phyloP scores from a whole-genome alignment of 2,888 invertebrate genomes.

The Watsonalla binaria region DNA sequence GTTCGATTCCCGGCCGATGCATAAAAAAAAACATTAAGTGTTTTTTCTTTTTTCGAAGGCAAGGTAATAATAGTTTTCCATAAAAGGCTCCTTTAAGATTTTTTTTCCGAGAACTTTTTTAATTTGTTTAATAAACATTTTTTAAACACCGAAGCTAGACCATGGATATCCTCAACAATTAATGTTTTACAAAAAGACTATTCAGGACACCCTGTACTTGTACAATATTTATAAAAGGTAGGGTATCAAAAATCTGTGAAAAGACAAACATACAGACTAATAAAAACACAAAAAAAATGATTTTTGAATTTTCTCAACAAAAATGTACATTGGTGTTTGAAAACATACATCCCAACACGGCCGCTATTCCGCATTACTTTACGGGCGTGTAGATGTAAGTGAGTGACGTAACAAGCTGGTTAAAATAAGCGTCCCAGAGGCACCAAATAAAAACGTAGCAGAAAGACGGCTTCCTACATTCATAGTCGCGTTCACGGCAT shows the following conservation, averaged over 20 bases:
- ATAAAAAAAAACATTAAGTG: constrained; percentile 6
- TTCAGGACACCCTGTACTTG: not conserved
- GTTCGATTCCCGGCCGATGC: constrained; percentile 72
- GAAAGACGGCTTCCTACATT: too few species aligned
- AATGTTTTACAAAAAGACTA: too few species aligned
- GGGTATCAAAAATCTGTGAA: too few species aligned
- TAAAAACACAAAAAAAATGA: not conserved
- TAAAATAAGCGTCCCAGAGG: constrained; percentile 27
- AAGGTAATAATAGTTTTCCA: not conserved
- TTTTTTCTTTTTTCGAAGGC: constrained; percentile 11
- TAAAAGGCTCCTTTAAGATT: too few species aligned
- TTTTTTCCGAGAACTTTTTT: too few species aligned
- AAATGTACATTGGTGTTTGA: not conserved
- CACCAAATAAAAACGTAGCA: too few species aligned
- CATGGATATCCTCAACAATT: too few species aligned
- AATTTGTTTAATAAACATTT: too few species aligned
- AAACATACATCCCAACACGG: not conserved
- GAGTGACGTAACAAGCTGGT: constrained; percentile 28
- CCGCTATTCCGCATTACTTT: constrained; percentile 27
- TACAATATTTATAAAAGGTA: too few species aligned
- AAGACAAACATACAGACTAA: too few species aligned
- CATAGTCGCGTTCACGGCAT: too few species aligned
- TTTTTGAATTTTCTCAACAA: not conserved
- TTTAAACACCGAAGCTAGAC: too few species aligned
- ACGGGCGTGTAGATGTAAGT: constrained; percentile 27